A percentile compares a stretch with the other conserved stretches of the same genome.
These are phyloP conservation scores for Ophthalmolycus amberensis DNA, from an alignment of 2,113 vertebrate genomes.

Conservation along the genomic window DNA sequence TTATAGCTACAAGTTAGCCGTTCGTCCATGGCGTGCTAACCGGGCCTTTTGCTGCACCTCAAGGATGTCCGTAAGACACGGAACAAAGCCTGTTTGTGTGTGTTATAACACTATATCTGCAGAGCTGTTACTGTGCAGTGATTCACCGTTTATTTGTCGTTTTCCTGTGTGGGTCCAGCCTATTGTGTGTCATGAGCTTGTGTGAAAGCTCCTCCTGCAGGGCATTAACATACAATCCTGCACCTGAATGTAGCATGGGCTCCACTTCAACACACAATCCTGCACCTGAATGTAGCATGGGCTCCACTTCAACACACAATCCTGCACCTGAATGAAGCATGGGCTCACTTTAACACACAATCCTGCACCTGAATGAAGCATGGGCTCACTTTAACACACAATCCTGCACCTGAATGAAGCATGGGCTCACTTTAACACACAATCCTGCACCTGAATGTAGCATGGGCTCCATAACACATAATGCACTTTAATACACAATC, in stretches of 20 bases:
- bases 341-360: neutral
- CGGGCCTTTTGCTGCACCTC: conserved; percentile 22
- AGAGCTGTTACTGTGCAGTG: neutral
- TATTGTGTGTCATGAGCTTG: conserved; percentile 16
- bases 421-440: too few relatives aligned
- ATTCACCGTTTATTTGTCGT: neutral
- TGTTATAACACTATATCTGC: neutral
- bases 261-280: too few relatives aligned
- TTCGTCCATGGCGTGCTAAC: conserved; percentile 27
- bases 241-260: too few relatives aligned
- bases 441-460: too few relatives aligned
- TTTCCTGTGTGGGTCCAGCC: conserved; percentile 1
- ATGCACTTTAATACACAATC: too few relatives aligned
- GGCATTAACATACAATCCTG: neutral
- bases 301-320: too few relatives aligned
- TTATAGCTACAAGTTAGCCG: conserved; percentile 42
- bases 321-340: too few relatives aligned
- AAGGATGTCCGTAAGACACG: neutral
- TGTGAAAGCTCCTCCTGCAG: conserved; percentile 33
- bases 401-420: too few relatives aligned
- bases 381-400: neutral
- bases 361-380: conserved; percentile 4
- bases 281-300: too few relatives aligned
- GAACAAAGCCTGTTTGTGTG: neutral
- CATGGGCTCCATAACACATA: too few relatives aligned